Conservation (phyloP, 2,888 invertebrate genomes). For the Muscina levida region DNA sequence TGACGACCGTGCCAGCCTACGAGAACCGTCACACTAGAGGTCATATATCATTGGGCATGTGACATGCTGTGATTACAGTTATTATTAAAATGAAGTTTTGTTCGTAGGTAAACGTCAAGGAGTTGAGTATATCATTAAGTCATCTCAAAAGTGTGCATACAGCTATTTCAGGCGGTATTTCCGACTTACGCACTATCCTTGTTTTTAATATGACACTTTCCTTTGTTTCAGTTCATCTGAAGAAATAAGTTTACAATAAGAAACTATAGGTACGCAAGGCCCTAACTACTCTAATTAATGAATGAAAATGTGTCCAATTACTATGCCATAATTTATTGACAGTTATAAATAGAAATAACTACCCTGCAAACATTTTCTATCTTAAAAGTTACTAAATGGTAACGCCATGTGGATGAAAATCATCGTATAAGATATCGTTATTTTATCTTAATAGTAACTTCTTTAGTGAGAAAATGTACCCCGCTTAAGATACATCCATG, state of each 20-base stretch:
- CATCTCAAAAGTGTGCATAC: slow-evolving; percentile 45
- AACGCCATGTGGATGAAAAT: too few relatives aligned
- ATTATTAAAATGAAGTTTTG: slow-evolving; percentile 31
- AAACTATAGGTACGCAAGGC: background rate
- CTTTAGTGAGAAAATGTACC: too few relatives aligned
- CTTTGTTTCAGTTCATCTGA: too few relatives aligned
- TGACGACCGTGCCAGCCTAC: slow-evolving; percentile 2
- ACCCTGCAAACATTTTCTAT: too few relatives aligned
- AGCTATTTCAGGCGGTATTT: slow-evolving; percentile 5
- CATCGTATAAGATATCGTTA: too few relatives aligned
- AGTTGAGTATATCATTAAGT: slow-evolving; percentile 57
- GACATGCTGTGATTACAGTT: slow-evolving; percentile 58
- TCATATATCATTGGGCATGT: slow-evolving; percentile 23
- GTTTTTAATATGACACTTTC: background rate
- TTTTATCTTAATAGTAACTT: too few relatives aligned
- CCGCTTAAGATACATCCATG: too few relatives aligned
- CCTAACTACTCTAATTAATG: background rate
- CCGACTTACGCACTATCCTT: slow-evolving; percentile 13
- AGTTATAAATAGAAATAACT: background rate
- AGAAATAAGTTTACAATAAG: slow-evolving; percentile 19
- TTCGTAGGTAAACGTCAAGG: slow-evolving; percentile 48
- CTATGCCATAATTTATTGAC: background rate
- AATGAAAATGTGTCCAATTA: background rate
- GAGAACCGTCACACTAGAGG: slow-evolving; percentile 4
- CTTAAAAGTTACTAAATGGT: too few relatives aligned